A percentile compares a stretch with the other conserved stretches of the same genome.
These are phyloP conservation scores for Psilopogon haemacephalus DNA, from an alignment of 2,113 vertebrate species.

Conservation along the genomic window DNA sequence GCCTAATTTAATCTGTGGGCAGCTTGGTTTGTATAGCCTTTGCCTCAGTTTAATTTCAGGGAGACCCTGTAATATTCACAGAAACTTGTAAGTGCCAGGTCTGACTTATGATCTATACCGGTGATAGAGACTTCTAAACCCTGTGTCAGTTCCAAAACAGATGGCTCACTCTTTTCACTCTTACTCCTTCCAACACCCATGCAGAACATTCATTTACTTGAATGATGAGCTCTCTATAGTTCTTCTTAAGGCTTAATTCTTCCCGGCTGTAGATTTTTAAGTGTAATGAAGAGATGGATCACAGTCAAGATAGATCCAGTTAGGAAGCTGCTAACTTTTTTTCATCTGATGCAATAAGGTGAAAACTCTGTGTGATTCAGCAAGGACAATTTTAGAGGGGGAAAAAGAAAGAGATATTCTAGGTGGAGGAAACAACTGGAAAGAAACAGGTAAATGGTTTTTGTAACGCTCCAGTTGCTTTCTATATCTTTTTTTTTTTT, in stretches of 20 bases:
- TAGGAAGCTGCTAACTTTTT: constrained; percentile 42
- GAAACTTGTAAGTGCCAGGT: constrained; percentile 16
- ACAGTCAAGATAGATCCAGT: constrained; percentile 53
- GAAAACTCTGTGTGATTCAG: background rate
- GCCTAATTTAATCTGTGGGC: background rate
- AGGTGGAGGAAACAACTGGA: background rate
- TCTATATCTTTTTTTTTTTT: background rate
- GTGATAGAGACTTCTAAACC: constrained; percentile 3
- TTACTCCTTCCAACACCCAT: constrained; percentile 30
- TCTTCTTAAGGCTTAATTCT: constrained; percentile 59
- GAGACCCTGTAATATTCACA: constrained; percentile 20
- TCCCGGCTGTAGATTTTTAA: constrained; percentile 33
- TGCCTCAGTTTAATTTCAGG: constrained; percentile 25
- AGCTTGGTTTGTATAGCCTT: background rate
- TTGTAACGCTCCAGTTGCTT: background rate
- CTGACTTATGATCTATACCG: constrained; percentile 56
- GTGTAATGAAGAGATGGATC: constrained; percentile 63
- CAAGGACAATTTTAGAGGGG: background rate
- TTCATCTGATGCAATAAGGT: background rate
- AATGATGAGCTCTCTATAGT: constrained; percentile 44
- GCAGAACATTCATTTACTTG: constrained; percentile 66
- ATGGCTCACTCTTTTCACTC: constrained; percentile 32
- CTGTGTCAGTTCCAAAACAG: constrained; percentile 46
- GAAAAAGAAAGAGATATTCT: background rate
- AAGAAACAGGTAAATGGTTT: background rate